Base-by-base conservation (phyloP, 2,888 invertebrate genomes). In the Vandiemenella viatica region DNA sequence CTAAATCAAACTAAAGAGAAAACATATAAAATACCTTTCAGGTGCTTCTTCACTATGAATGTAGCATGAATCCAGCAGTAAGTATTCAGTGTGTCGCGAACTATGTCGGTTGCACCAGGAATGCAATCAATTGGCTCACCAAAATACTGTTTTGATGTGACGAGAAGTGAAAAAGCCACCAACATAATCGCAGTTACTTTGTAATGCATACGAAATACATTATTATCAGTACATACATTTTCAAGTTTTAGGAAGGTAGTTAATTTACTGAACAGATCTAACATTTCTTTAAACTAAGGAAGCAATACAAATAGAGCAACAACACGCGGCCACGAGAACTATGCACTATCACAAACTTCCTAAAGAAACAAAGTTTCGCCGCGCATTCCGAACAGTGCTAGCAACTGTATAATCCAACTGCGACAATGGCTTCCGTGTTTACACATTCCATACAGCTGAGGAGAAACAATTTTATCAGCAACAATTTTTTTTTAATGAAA, bases 101-200 rank as follows among this genome's bases (percentile, higher is more conserved):
- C 69, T 5, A 45, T 16, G 10, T 16, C 22, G 23, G 2, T 10
- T 37, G 22, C 13, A 0, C 18, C 37, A 2, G 21, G 10, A 62
- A 78, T 72, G 63, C 89, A 89, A 58, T 81, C 76, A 46, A 90
- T 86, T 0, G 88, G 87, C 58, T 88, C 84, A 0, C 88, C 88
- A 58, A 88, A 86, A 67, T 85, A 87, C 64, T 89, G 85, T 59
- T 83, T 83, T 13, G 84, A 79, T 19, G 84, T 82, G 41, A 89
- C 75, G 58, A 88, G 63, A 58, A 86, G 67, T 1, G 83, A 80
- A 65, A 81, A 84, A 19, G 80, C 74, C 37, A 86, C 67, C 51
- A 89, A 66, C 60, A 87, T 71, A 45, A 81, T 73, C 44, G 81
- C 79, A 0, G 85, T 82, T 26, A 77, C 71, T 61, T 79, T 78